Evolutionary conservation across 2,113 vertebrate species (phyloP).

Genomic region (Calonectris borealis): DNA sequence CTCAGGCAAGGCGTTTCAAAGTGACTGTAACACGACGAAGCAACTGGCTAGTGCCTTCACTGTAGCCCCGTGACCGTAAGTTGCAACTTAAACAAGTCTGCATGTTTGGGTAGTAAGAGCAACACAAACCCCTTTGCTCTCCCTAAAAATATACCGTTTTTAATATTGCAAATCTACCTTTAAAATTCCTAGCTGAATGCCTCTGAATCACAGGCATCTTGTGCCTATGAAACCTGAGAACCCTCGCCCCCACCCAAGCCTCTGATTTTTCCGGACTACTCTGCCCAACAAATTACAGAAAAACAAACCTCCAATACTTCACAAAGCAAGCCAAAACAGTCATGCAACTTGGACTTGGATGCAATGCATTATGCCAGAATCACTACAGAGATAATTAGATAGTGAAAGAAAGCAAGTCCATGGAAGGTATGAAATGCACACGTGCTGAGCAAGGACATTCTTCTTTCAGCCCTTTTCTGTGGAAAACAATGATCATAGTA

Average conservation of each 20-base stretch:
- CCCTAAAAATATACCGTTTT: not conserved
- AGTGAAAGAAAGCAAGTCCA: conserved; percentile 51
- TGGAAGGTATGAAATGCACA: conserved; percentile 55
- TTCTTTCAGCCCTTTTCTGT: not conserved
- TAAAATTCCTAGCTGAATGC: conserved; percentile 27
- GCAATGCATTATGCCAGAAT: conserved; percentile 46
- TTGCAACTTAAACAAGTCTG: not conserved
- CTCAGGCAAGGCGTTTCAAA: not conserved
- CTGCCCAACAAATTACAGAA: conserved; percentile 58
- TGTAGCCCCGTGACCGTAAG: rapidly evolving
- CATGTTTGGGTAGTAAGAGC: not conserved
- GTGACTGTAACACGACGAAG: not conserved
- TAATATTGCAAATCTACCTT: conserved; percentile 23
- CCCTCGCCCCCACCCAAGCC: conserved; percentile 57
- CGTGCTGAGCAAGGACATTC: conserved; percentile 50
- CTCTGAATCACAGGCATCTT: conserved; percentile 61
- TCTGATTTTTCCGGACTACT: conserved; percentile 61
- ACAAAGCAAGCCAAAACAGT: conserved; percentile 68
- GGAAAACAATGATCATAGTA: not conserved
- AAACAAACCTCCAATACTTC: conserved; percentile 59
- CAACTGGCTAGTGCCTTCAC: not conserved
- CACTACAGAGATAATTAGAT: conserved; percentile 62
- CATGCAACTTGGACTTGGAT: conserved; percentile 57
- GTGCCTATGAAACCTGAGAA: conserved; percentile 54
- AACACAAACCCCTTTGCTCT: not conserved